These are phyloP conservation scores for Parazoanthus darwini DNA, from an alignment of 92 coral and sea anemone genomes.

Conservation along the genomic window DNA sequence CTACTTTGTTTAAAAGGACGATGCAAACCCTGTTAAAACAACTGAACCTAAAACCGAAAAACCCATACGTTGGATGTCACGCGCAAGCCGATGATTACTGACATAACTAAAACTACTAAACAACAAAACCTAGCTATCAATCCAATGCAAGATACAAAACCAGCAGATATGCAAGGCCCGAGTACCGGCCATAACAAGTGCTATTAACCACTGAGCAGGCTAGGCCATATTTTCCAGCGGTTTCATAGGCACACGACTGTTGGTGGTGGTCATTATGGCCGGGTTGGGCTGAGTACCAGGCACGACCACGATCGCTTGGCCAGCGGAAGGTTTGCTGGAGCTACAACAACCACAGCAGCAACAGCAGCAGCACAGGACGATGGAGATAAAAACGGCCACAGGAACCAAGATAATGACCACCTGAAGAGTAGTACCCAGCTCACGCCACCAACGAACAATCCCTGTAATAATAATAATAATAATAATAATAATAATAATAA, in stretches of 20 bases:
- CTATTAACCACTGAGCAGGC: not conserved
- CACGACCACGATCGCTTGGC: conserved; percentile 21
- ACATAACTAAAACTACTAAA: too few species aligned
- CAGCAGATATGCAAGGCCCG: too few species aligned
- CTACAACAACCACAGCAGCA: conserved; percentile 37
- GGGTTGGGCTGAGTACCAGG: conserved; percentile 42
- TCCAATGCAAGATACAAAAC: too few species aligned
- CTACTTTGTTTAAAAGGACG: too few species aligned
- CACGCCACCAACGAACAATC: conserved; percentile 50
- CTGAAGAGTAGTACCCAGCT: not conserved
- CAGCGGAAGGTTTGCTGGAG: conserved; percentile 17
- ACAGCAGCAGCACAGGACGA: conserved; percentile 33
- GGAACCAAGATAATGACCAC: conserved; percentile 41
- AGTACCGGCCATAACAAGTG: not conserved
- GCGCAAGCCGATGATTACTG: too few species aligned
- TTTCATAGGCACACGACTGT: conserved; percentile 48
- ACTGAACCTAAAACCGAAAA: too few species aligned
- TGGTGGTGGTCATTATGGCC: conserved; percentile 54
- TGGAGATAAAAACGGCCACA: conserved; percentile 14
- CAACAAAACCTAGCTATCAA: too few species aligned
- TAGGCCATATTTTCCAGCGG: conserved; percentile 50
- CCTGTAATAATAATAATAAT: conserved; percentile 19
- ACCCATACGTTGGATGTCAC: too few species aligned
- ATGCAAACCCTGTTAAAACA: too few species aligned
- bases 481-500: too few species aligned